Conservation (phyloP, 2,888 invertebrate species). For the Eulithis prunata region DNA sequence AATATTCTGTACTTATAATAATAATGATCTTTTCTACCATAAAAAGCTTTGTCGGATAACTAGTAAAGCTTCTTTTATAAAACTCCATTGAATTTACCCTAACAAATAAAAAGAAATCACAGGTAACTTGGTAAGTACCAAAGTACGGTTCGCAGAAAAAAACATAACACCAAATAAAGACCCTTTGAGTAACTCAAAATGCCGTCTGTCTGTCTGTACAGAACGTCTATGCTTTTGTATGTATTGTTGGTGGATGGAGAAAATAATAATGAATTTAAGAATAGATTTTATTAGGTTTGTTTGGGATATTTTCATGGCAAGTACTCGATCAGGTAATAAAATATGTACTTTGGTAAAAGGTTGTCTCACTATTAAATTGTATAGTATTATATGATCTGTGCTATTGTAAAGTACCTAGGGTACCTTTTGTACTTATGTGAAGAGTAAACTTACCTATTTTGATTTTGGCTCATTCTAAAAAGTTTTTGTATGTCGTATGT, state of each 20-base stretch:
- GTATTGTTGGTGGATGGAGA: constrained; percentile 15
- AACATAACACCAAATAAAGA: constrained; percentile 29
- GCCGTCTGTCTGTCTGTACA: constrained; percentile 28
- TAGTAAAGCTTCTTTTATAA: constrained; percentile 4
- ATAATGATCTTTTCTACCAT: neutral
- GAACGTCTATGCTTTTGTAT: constrained; percentile 39
- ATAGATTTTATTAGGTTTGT: constrained; percentile 11
- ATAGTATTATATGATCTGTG: no score
- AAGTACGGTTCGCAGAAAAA: constrained; percentile 41
- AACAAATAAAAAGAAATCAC: constrained; percentile 20
- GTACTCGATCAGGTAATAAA: neutral
- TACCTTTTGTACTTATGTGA: no score
- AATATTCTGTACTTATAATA: no score
- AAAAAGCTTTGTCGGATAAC: constrained; percentile 11
- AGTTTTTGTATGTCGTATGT: neutral
- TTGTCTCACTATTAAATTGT: no score
- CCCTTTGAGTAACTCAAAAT: constrained; percentile 30
- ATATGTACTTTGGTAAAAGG: neutral
- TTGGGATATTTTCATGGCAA: constrained; percentile 7
- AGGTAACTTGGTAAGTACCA: constrained; percentile 8
- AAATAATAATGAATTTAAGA: constrained; percentile 17
- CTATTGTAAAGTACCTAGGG: neutral
- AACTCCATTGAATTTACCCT: constrained; percentile 18
- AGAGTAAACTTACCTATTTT: no score
- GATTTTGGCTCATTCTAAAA: neutral